Percentiles rank a stretch among this genome's conserved stretches.
Evolutionary conservation across 2,113 vertebrate species (phyloP).

Genomic region (Merops nubicus): DNA sequence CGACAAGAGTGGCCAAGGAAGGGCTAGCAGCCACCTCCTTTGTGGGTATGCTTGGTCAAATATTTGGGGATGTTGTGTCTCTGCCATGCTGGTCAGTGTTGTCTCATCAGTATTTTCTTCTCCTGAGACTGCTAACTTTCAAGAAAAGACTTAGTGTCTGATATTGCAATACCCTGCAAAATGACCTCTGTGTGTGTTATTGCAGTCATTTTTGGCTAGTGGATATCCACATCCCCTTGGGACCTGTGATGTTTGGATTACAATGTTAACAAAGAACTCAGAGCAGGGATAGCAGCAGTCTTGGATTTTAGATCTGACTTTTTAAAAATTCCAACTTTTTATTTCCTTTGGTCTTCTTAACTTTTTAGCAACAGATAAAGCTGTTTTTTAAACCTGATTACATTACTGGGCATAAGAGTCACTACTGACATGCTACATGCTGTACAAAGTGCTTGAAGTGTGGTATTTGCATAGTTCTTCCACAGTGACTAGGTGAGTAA

Average conservation of each 20-base stretch:
- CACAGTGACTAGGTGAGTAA: background rate
- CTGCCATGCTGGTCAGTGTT: fast-evolving
- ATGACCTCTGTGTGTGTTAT: background rate
- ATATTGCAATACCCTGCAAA: background rate
- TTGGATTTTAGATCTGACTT: background rate
- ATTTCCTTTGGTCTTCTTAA: background rate
- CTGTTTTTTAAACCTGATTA: background rate
- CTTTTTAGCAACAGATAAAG: background rate
- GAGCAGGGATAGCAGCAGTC: background rate
- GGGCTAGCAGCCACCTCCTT: background rate
- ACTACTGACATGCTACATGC: background rate
- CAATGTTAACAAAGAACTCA: background rate
- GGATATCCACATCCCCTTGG: background rate
- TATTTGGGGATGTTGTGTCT: fast-evolving
- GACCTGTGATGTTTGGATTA: background rate
- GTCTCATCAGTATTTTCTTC: background rate
- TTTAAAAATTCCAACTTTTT: fast-evolving
- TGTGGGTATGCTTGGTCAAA: background rate
- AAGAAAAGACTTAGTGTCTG: background rate
- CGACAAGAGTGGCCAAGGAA: background rate
- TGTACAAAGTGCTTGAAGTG: fast-evolving
- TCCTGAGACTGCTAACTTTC: background rate
- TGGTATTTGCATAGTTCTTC: background rate
- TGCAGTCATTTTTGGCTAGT: background rate
- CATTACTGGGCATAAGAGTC: background rate